Base-by-base conservation (phyloP, 2,113 vertebrate genomes). In the Leucopsar rothschildi region DNA sequence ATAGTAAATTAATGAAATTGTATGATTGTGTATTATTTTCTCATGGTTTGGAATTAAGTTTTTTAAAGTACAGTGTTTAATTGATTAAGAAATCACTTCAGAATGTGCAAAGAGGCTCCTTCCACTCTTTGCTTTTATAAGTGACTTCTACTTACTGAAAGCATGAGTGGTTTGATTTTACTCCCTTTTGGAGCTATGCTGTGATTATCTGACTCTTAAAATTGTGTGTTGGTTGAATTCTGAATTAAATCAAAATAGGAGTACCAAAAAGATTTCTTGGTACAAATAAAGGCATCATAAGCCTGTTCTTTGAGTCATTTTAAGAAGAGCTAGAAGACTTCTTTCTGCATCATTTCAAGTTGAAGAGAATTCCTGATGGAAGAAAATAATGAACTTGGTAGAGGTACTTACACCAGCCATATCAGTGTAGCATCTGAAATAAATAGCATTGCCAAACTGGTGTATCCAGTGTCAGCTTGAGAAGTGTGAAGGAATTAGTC, bases 51-150 rank as follows among this genome's bases (percentile, higher is more conserved):
- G 94, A 90, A 71, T 81, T 28, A 85, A 88, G 35, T 18, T 75
- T 86, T 94, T 52, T 39, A 14, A 88, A 82, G 73, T 82, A 40
- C 71, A 60, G 37, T 70, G 20, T 88, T 90, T 88, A 95, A 81
- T 77, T 92, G 96, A 95, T 91, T 86, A 93, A 86, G 83, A 72
- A 91, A 57, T 69, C 64, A 86, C 90, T 96, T 92, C 47, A 95
- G 44, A 92, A 70, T 29, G 33, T 66, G 42, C 35, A 31, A 52
- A 89, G 70, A 87, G 45, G 63, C 40, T 93, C 42, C 29, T 95
- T 79, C 63, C 0, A 1, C 80, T 91, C 52, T 92, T 90, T 20
- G 23, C 53, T 66, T 96, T 70, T 35, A 1, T 72, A 66, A 94
- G 75, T 95, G 63, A 64, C 60, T 94, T 85, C 25, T 86, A 0